phyloP scores from a whole-genome alignment of 1,140 invertebrate species.

The Pseudomyrmex pallidus region DNA sequence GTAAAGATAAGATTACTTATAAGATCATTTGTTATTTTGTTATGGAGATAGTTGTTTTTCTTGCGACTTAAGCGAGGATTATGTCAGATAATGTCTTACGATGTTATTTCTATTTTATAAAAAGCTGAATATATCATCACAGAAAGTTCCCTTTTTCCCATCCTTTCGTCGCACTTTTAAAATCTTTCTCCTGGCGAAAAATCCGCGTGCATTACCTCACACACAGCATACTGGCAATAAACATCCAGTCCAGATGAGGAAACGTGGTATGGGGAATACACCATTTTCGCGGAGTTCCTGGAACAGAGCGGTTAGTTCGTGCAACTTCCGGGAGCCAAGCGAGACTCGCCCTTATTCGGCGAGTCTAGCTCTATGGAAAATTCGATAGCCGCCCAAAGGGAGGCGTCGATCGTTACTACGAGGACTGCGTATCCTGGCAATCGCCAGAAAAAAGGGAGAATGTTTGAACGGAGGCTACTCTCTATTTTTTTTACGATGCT shows the following conservation, averaged over 20 bases:
- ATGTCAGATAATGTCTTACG: background rate
- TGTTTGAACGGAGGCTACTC: background rate
- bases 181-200: constrained; percentile 25
- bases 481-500: constrained; percentile 36
- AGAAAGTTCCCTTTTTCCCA: constrained; percentile 1
- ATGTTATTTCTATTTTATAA: constrained; percentile 33
- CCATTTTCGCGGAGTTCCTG: constrained; percentile 44
- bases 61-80: background rate
- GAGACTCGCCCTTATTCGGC: constrained; percentile 48
- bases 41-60: background rate
- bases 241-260: constrained; percentile 36
- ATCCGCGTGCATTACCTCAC: constrained; percentile 49
- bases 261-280: constrained; percentile 26
- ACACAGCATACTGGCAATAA: constrained; percentile 45
- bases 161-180: constrained; percentile 4
- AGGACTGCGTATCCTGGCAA: constrained; percentile 27
- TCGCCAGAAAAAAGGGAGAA: constrained; percentile 23
- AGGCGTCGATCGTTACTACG: constrained; percentile 60
- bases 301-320: constrained; percentile 57
- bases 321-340: constrained; percentile 55
- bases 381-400: constrained; percentile 54
- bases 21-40: background rate
- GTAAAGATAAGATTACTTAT: too few species aligned
- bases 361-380: constrained; percentile 57
- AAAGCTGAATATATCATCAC: constrained; percentile 34